Base-by-base conservation (phyloP, 1,140 invertebrate genomes). In the Cherax quadricarinatus region DNA sequence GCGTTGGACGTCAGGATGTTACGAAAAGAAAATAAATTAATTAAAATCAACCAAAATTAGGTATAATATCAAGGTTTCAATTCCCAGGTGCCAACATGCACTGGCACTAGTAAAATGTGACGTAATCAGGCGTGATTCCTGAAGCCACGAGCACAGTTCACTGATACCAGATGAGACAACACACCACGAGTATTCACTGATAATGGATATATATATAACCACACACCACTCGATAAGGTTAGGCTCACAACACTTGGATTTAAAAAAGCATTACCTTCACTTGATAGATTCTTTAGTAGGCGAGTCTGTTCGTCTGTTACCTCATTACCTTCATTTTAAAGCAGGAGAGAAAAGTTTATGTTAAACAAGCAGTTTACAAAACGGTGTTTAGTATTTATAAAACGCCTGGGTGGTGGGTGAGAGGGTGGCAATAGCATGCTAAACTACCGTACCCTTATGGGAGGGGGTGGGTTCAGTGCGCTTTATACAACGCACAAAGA, bases 271-370 rank as follows among this genome's bases (percentile, higher is more conserved):
- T 91, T 94, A 94, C 93, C 93, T 94, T 94, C 93, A 57, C 62
- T 86, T 30, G 93, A 93, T 51, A 94, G 89, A 92, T 90, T 93
- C 93, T 93, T 94, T 86, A 94, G 89, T 87, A 94, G 89, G 70
- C 86, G 86, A 83, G 91, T 94, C 82, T 94, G 89, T 89, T 94
- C 93, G 10, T 88, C 86, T 82, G 93, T 91, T 88, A 89, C 92
- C 87, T 91, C 85, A 88, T 87, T 89, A 86, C 91, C 93, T 94
- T 93, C 84, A 49, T n/a, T 92, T 86, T 91, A 86, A 86, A 92
- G 80, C 70, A 79, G 88, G 87, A 78, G 75, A 86, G 75, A 73
- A 70, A 89, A 88, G 87, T 81, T 53, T 30, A 66, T 5, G 53
- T 70, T 53, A 81, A 78, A 57, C 51, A 79, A 75, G 53, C 53